Evolutionary conservation across 2,113 vertebrate species (phyloP).

Genomic region (Brachirus orientalis): DNA sequence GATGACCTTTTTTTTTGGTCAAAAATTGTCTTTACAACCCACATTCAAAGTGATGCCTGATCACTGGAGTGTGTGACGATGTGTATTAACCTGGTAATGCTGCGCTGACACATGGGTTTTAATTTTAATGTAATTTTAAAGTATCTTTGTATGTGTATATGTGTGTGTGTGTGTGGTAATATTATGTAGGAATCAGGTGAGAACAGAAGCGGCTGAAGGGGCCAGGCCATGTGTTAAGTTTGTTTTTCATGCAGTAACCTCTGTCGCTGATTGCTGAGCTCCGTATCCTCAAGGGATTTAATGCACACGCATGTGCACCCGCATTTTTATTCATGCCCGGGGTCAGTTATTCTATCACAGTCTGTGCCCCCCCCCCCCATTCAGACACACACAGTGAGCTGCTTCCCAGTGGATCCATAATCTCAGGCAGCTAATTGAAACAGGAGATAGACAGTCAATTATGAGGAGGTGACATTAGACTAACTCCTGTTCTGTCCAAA

Average conservation of each 20-base stretch:
- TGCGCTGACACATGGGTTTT: no score
- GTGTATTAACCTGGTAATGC: no score
- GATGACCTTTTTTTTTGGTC: no score
- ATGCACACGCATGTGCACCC: slow-evolving; percentile 5
- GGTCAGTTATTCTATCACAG: slow-evolving; percentile 59
- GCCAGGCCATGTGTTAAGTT: not conserved
- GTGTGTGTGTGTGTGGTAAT: not conserved
- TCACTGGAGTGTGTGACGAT: no score
- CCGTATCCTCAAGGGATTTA: slow-evolving; percentile 27
- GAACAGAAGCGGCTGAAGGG: slow-evolving; percentile 50
- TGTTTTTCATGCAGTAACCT: slow-evolving; percentile 47
- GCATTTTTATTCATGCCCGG: slow-evolving; percentile 60
- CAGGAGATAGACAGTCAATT: slow-evolving; percentile 35
- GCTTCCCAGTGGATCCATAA: slow-evolving; percentile 57
- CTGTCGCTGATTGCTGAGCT: slow-evolving; percentile 29
- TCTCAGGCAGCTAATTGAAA: slow-evolving; percentile 61
- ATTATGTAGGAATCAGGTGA: not conserved
- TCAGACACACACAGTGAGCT: slow-evolving; percentile 2
- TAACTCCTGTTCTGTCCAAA: not conserved
- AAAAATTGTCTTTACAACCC: no score
- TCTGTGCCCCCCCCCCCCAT: slow-evolving; percentile 10
- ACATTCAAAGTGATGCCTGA: no score
- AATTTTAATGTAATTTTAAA: no score
- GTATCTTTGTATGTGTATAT: slow-evolving; percentile 19
- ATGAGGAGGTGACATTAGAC: not conserved